A percentile compares a stretch with the other conserved stretches of the same genome.
Evolutionary conservation across 2,888 invertebrate genomes (phyloP).

Genomic region (Plebejus melissa): DNA sequence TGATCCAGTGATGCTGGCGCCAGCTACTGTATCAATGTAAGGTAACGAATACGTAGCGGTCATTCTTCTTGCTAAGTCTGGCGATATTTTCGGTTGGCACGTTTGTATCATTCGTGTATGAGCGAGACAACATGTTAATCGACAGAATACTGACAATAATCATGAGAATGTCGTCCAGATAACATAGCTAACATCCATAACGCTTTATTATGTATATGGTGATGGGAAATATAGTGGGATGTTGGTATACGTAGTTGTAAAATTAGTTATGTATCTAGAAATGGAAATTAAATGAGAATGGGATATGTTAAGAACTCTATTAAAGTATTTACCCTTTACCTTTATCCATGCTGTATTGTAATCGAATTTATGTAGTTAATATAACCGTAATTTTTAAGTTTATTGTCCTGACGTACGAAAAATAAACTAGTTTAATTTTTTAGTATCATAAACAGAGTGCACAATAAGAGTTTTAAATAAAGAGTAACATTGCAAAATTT

Average conservation of each 20-base stretch:
- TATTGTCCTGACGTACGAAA: too few species aligned
- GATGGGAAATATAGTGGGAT: constrained; percentile 25
- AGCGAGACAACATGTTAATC: background rate
- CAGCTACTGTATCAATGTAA: too few species aligned
- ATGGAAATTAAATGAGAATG: background rate
- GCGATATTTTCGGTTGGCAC: background rate
- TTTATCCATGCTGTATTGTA: background rate
- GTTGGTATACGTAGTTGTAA: constrained; percentile 11
- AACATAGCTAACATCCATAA: constrained; percentile 3
- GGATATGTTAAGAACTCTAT: background rate
- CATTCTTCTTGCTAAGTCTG: background rate
- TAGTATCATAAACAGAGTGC: too few species aligned
- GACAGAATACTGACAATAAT: background rate
- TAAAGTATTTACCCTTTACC: background rate
- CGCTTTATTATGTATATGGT: constrained; percentile 29
- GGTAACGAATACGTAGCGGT: too few species aligned
- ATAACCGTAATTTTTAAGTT: too few species aligned
- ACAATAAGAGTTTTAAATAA: too few species aligned
- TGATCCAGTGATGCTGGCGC: too few species aligned
- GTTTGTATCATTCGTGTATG: background rate
- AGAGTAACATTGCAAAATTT: too few species aligned
- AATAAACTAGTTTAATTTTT: too few species aligned
- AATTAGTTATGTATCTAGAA: constrained; percentile 13
- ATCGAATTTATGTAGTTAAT: too few species aligned
- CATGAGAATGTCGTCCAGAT: background rate